A percentile compares a stretch with the other conserved stretches of the same genome.
Evolutionary conservation across 2,888 invertebrate species (phyloP).

Genomic region (Dryobotodes eremita): DNA sequence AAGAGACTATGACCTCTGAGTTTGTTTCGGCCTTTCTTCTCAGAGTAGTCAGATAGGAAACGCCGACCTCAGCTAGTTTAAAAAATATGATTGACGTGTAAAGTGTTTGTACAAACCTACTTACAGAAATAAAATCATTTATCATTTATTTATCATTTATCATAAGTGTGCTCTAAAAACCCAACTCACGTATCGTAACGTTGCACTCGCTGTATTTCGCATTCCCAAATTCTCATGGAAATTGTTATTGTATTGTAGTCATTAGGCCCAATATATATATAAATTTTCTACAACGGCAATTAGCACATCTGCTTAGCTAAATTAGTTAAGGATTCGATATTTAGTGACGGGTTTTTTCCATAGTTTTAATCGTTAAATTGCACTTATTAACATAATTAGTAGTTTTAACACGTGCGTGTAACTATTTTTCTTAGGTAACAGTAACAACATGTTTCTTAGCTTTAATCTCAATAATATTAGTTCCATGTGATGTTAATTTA

Average conservation of each 20-base stretch:
- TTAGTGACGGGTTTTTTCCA: no score
- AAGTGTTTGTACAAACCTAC: no score
- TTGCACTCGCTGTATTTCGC: neutral
- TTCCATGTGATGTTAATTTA: conserved; percentile 40
- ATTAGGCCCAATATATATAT: neutral
- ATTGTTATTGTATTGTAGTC: conserved; percentile 3
- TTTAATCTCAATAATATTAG: conserved; percentile 26
- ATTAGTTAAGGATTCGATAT: neutral
- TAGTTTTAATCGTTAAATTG: conserved; percentile 1
- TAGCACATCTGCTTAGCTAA: neutral
- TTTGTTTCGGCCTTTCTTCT: no score
- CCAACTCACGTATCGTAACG: neutral
- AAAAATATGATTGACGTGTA: no score
- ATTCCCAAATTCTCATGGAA: conserved; percentile 20
- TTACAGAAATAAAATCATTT: no score
- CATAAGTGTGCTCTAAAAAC: neutral
- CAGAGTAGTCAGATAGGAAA: no score
- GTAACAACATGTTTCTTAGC: neutral
- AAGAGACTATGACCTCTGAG: no score
- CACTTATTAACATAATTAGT: conserved; percentile 13
- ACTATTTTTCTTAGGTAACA: neutral
- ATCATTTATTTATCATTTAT: no score
- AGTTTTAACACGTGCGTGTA: conserved; percentile 7
- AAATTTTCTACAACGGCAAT: neutral
- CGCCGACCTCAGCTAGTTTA: no score